These are phyloP conservation scores for Rynchops niger DNA, from an alignment of 2,113 vertebrate species.

Conservation along the genomic window DNA sequence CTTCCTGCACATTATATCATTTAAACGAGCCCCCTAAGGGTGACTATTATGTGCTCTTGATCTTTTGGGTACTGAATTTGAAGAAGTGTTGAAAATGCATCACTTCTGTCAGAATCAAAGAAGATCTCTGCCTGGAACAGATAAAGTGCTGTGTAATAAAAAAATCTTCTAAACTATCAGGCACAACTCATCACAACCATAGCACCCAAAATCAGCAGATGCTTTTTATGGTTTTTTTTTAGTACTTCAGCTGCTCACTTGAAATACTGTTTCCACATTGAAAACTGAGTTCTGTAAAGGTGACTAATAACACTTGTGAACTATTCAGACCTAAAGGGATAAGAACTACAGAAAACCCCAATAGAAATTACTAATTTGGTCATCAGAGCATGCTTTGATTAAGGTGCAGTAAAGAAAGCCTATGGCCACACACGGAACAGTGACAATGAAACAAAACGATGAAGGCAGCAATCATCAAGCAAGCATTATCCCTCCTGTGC, in stretches of 20 bases:
- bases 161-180: background rate
- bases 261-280: background rate
- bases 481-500: background rate
- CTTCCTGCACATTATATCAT: background rate
- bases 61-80: background rate
- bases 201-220: background rate
- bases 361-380: background rate
- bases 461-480: background rate
- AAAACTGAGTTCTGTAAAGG: background rate
- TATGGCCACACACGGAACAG: background rate
- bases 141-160: background rate
- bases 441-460: background rate
- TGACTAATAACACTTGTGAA: background rate
- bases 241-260: background rate
- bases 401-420: conserved; percentile 23
- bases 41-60: background rate
- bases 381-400: background rate
- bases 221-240: background rate
- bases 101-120: background rate
- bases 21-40: background rate
- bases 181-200: background rate
- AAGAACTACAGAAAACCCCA: background rate
- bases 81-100: background rate
- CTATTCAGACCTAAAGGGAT: background rate
- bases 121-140: background rate